A percentile compares a stretch with the other conserved stretches of the same genome.
These are phyloP conservation scores for Lysiphlebus fabarum DNA, from an alignment of 1,140 invertebrate species.

Conservation along the genomic window DNA sequence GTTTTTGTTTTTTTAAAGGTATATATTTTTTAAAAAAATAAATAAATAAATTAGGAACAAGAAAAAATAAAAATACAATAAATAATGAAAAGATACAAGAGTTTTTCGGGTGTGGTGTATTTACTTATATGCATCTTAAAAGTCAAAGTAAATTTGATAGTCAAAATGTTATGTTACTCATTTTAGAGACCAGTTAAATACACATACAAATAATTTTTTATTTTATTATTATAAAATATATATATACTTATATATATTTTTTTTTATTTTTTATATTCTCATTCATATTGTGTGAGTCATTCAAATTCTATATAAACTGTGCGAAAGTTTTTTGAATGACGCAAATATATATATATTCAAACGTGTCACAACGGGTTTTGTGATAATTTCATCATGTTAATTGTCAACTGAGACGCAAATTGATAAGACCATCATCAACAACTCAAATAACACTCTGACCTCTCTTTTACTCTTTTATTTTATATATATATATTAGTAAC, in stretches of 20 bases:
- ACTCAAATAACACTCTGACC: too few relatives aligned
- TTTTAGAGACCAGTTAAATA: not conserved
- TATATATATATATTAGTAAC: too few relatives aligned
- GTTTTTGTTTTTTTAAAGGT: not conserved
- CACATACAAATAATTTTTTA: not conserved
- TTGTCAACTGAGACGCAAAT: conserved; percentile 1
- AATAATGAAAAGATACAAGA: too few relatives aligned
- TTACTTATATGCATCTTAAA: too few relatives aligned
- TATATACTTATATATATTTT: too few relatives aligned
- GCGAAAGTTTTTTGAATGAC: not conserved
- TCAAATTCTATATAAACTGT: too few relatives aligned
- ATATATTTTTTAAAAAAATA: not conserved
- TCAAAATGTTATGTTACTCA: too few relatives aligned
- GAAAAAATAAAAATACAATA: not conserved
- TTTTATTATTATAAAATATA: too few relatives aligned
- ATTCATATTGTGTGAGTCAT: conserved; percentile 5
- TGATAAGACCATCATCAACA: too few relatives aligned
- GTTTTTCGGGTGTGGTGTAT: too few relatives aligned
- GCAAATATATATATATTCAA: not conserved
- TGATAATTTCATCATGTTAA: conserved; percentile 4
- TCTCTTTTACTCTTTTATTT: too few relatives aligned
- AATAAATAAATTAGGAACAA: conserved; percentile 16
- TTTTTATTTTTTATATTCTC: not conserved
- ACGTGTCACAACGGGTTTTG: conserved; percentile 6
- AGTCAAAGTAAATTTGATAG: too few relatives aligned